Evolutionary conservation across 2,797 vertebrate species (phyloP), one percentile per base, ranked within the genome.

Genomic region (Eutrigla gurnardus): DNA sequence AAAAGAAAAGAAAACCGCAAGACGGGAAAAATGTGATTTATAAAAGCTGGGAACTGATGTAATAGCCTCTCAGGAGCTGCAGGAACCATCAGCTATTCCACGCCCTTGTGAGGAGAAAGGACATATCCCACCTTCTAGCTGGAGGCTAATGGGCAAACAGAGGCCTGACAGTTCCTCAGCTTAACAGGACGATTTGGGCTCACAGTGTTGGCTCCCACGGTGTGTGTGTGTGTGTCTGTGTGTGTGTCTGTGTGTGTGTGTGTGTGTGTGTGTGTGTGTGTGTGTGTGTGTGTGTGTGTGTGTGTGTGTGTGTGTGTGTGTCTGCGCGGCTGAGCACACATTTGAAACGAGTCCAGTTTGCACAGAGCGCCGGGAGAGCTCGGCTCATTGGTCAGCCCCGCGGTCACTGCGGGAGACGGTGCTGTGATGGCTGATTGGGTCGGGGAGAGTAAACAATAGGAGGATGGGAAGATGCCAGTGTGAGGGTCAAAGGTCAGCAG

Each of bases 371-470:
- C 47, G 6, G 8, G 61, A 81, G 57, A 76, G 39, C 80, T 63
- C 17, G 1, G 62, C 82, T 86, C 74, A 82, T 82, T 89, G 86
- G 88, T 69, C 62, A 8, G 55, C 49, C 46, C 50, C 2, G 5
- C 6, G 13, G 84, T 93, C 79, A 66, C 90, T 25, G 46, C 83
- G 80, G 90, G 89, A 90, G 75, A 93, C 77, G 1, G 69, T 68
- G 59, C 73, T 55, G 62, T 52, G 77, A 61, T 5, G 54, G 71
- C 77, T 76, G 82, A 78, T 80, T 77, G 87, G 79, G 77, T 87
- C 77, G 86, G 86, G 71, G 86, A 91, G 82, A 72, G 83, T 77
- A 90, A 91, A 91, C 85, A 90, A 78, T 73, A 47, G 72, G 42
- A 87, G 43, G 80, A 88, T 89, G 88, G 81, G 84, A 88, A 83